Base-by-base conservation (phyloP, 2,888 invertebrate genomes). In the Athetis lepigone region DNA sequence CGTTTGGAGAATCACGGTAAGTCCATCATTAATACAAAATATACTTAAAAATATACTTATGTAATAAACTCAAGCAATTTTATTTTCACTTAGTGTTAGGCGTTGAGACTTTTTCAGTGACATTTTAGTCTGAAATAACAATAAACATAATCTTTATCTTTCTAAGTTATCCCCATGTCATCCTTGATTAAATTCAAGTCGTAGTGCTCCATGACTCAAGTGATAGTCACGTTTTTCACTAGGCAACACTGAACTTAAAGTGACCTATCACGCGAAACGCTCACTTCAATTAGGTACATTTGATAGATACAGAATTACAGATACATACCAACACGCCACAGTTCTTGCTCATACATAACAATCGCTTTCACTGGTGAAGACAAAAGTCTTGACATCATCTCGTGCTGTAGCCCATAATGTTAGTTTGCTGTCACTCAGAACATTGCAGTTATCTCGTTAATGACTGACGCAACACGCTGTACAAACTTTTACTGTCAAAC, bases 1-100 rank as follows among this genome's bases (percentile, higher is more conserved):
- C 73, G 96, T 98, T 63, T 99, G 98, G 98, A 96, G 97, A 90
- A 96, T 99, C 72, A 98, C 98, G 95, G 98, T 98, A 91, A 93
- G 91, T 85, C 37, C 16, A 43, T n/a, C n/a, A 4, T 27, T 33
- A 27, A 33, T 33, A 33, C 33, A n/a, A n/a, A n/a, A n/a, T n/a
- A n/a, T n/a, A n/a, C n/a, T n/a, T n/a, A n/a, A n/a, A n/a, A n/a
- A n/a, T n/a, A n/a, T n/a, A n/a, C n/a, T n/a, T n/a, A n/a, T n/a
- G n/a, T n/a, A n/a, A n/a, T n/a, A n/a, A n/a, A n/a, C n/a, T n/a
- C n/a, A n/a, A n/a, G n/a, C n/a, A n/a, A n/a, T n/a, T n/a, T n/a
- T n/a, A n/a, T n/a, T n/a, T n/a, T n/a, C n/a, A n/a, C n/a, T n/a
- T n/a, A n/a, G n/a, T n/a, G n/a, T n/a, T n/a, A n/a, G n/a, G n/a